Evolutionary conservation across 2,888 invertebrate genomes (phyloP), one percentile per base, ranked within the genome.

Genomic region (Stenchaetothrips biformis): DNA sequence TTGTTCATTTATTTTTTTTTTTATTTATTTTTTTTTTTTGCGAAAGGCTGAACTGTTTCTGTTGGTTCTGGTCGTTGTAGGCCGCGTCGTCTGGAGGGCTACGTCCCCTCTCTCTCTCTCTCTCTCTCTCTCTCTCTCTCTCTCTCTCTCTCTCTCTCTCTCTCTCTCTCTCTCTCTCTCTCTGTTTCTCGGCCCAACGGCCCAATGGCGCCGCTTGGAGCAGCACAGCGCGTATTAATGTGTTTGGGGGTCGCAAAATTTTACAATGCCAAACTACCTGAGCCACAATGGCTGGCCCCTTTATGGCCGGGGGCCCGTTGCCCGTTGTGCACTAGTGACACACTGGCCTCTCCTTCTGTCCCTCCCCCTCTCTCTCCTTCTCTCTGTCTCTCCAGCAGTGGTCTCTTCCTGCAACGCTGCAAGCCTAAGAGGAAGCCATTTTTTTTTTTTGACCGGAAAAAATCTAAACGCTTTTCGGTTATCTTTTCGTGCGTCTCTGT

Each of bases 221-320:
- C 37, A 4, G 37, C 37, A 37, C 13, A 18, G 53, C 18, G 53
- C 6, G 13, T 53, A 11, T 53, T 8, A 18, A 4, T 53, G 53
- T 53, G 9, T 53, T 13, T 53, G 13, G 9, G 67, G 21, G 67
- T 74, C 67, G 67, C 67, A 74, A 74, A 74, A 74, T 74, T 74
- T 74, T 74, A 74, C 67, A 74, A 74, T 74, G 67, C 67, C 21
- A 7, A 74, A 74, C 59, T 59, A 59, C 59, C 59, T 59, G 59
- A 59, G 59, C 59, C 18, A 59, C 37, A 37, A 37, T 37, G 37
- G 37, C 37, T 18, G 59, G 59, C 18, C 18, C 59, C 59, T 59
- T 59, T 59, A 59, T 59, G 59, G 59, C 13, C 59, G 18, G 59
- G 16, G 59, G 16, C n/a, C n/a, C n/a, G n/a, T n/a, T n/a, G 18